Evolutionary conservation across 2,888 invertebrate genomes (phyloP).

Genomic region (Timema podura): DNA sequence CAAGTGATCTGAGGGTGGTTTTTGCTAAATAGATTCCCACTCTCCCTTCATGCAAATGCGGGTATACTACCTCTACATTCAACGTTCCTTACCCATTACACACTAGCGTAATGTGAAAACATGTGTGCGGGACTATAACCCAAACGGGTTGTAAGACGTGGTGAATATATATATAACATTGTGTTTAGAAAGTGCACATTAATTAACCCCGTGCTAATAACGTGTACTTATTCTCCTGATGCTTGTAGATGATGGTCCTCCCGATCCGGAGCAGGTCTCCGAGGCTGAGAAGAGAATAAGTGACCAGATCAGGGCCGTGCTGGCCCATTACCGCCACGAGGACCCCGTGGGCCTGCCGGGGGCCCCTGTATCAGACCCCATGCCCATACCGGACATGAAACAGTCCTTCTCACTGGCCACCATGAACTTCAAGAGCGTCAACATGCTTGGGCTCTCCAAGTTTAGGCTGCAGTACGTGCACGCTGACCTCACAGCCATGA

Average conservation of each 20-base stretch:
- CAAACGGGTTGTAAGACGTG: no score
- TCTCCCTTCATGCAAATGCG: no score
- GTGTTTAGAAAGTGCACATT: no score
- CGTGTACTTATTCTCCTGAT: no score
- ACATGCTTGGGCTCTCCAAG: slow-evolving; percentile 71
- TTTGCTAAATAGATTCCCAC: no score
- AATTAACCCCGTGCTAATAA: no score
- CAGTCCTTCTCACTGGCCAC: slow-evolving; percentile 66
- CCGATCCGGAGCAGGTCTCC: background rate
- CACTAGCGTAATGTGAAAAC: no score
- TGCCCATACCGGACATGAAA: slow-evolving; percentile 70
- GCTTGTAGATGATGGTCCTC: background rate
- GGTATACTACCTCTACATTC: no score
- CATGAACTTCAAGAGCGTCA: slow-evolving; percentile 66
- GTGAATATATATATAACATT: no score
- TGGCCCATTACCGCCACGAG: slow-evolving; percentile 75
- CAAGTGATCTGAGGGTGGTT: no score
- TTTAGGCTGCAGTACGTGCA: slow-evolving; percentile 69
- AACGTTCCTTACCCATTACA: no score
- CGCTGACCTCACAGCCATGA: slow-evolving; percentile 69
- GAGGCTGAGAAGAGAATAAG: slow-evolving; percentile 57
- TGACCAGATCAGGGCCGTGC: slow-evolving; percentile 61
- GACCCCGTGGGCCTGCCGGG: slow-evolving; percentile 80
- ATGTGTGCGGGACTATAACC: no score
- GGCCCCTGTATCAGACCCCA: slow-evolving; percentile 74